phyloP scores from a whole-genome alignment of 2,113 vertebrate genomes.

The Anhinga rufa region DNA sequence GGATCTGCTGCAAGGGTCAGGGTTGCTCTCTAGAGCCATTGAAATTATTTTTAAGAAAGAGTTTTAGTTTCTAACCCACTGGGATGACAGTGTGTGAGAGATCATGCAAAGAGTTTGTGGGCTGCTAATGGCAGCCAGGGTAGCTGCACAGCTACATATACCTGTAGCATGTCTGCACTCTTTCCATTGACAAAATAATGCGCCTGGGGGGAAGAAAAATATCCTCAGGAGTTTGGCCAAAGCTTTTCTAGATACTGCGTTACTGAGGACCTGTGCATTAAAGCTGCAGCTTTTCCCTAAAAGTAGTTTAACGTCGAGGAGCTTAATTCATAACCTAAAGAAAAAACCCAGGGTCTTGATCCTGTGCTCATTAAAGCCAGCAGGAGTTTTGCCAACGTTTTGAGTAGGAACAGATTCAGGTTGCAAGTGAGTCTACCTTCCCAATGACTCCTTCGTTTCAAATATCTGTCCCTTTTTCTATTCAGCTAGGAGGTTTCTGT shows the following conservation, averaged over 20 bases:
- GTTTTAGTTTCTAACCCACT: background rate
- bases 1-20: background rate
- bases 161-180: background rate
- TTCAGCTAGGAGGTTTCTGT: background rate
- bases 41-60: background rate
- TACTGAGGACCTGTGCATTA: background rate
- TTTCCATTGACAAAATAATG: background rate
- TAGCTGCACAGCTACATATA: background rate
- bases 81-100: background rate
- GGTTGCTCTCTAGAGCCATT: background rate
- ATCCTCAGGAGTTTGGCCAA: background rate
- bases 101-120: background rate
- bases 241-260: background rate
- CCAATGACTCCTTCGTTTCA: background rate
- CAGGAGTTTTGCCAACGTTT: background rate
- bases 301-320: background rate
- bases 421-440: background rate
- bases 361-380: slow-evolving; percentile 26
- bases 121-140: background rate
- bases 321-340: background rate
- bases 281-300: background rate
- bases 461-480: background rate
- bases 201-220: background rate
- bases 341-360: slow-evolving; percentile 10
- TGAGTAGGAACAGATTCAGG: background rate